Evolutionary conservation across 2,113 vertebrate genomes (phyloP).

Genomic region (Fulica atra): DNA sequence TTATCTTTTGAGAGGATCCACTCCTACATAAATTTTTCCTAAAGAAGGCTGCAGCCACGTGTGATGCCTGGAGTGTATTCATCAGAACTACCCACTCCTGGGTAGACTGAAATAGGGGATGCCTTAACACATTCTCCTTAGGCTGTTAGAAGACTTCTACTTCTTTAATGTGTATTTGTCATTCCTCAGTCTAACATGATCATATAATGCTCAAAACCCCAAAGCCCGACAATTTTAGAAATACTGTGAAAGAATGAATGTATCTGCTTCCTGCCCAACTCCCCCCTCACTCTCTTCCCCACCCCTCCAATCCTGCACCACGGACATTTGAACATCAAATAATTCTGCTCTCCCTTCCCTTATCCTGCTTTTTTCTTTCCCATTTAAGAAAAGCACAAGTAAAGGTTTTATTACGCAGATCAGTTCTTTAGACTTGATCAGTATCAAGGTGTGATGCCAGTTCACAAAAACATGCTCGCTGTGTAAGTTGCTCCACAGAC

Average conservation of each 20-base stretch:
- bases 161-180: neutral
- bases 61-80: neutral
- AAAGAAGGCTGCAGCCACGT: neutral
- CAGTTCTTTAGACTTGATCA: rapidly evolving
- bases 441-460: neutral
- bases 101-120: neutral
- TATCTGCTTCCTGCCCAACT: neutral
- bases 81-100: neutral
- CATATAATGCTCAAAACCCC: neutral
- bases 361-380: too few species aligned
- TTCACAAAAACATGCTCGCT: neutral
- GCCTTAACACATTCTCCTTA: neutral
- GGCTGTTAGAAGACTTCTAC: neutral
- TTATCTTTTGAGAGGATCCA: neutral
- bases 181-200: neutral
- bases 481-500: neutral
- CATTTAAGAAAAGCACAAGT: neutral
- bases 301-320: neutral
- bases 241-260: neutral
- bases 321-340: neutral
- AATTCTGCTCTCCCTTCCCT: neutral
- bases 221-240: neutral
- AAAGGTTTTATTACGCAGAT: neutral
- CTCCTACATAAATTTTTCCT: neutral
- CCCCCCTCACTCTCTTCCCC: neutral